These are phyloP conservation scores for Xestia rhomboidea DNA, from an alignment of 2,888 invertebrate genomes.

Conservation along the genomic window DNA sequence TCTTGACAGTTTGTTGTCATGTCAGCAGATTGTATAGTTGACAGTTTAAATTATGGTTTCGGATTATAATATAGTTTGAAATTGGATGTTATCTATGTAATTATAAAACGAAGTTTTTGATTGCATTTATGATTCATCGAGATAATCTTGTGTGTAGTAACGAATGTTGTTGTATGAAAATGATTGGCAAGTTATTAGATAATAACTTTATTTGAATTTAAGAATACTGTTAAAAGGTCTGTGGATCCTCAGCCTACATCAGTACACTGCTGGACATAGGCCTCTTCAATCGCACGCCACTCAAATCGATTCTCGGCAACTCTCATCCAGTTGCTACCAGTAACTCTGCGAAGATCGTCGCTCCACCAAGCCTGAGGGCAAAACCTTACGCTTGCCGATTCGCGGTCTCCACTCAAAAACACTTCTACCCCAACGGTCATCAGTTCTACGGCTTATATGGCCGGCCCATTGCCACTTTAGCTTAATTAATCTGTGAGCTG, in stretches of 20 bases:
- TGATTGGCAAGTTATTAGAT: neutral
- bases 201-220: neutral
- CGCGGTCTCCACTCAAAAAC: neutral
- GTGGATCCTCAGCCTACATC: neutral
- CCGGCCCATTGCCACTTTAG: neutral
- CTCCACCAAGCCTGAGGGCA: neutral
- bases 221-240: neutral
- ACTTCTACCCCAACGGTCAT: neutral
- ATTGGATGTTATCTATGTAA: conserved; percentile 26
- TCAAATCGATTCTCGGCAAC: too few species aligned
- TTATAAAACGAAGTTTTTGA: conserved; percentile 13
- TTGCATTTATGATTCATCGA: conserved; percentile 10
- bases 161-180: neutral
- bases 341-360: neutral
- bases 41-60: conserved; percentile 39
- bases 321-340: neutral
- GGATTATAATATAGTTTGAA: conserved; percentile 35
- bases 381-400: neutral
- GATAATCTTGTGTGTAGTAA: neutral
- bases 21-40: conserved; percentile 43
- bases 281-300: neutral
- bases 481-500: neutral
- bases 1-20: conserved; percentile 41
- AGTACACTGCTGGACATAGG: neutral
- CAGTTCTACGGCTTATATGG: neutral